Evolutionary conservation across 2,888 invertebrate genomes (phyloP).

Genomic region (Graphium colonna): DNA sequence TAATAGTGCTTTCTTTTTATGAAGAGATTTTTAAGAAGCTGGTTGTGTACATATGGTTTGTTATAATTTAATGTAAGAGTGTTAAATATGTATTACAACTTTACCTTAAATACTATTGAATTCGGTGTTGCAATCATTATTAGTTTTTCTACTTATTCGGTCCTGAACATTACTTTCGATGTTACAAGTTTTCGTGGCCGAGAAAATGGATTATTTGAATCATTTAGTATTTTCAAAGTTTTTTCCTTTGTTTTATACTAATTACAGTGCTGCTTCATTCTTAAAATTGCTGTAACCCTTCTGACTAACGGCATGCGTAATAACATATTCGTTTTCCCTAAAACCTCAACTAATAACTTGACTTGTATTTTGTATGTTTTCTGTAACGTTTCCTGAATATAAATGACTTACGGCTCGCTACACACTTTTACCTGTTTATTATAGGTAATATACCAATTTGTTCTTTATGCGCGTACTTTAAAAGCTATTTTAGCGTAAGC

Average conservation of each 20-base stretch:
- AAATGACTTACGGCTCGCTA: constrained; percentile 30
- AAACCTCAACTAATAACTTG: constrained; percentile 35
- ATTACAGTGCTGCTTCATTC: constrained; percentile 28
- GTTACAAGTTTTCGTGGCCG: constrained; percentile 29
- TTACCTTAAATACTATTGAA: too few species aligned
- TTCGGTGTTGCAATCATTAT: too few species aligned
- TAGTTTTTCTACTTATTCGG: too few species aligned
- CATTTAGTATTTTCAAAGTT: constrained; percentile 29
- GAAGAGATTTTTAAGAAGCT: too few species aligned
- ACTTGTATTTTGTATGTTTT: constrained; percentile 42
- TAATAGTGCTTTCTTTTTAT: too few species aligned
- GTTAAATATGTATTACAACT: too few species aligned
- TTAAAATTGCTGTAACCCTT: constrained; percentile 21
- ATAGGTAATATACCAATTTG: constrained; percentile 4
- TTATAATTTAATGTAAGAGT: too few species aligned
- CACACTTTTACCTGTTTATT: constrained; percentile 9
- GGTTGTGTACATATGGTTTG: too few species aligned
- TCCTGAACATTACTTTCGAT: too few species aligned
- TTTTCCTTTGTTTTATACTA: constrained; percentile 28
- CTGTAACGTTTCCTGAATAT: constrained; percentile 42
- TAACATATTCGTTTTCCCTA: constrained; percentile 26
- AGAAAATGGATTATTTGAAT: constrained; percentile 29
- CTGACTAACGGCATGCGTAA: constrained; percentile 25
- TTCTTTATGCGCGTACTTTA: constrained; percentile 6
- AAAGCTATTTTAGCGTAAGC: constrained; percentile 12